Conservation (phyloP, 2,888 invertebrate genomes). For the Chesias legatella region DNA sequence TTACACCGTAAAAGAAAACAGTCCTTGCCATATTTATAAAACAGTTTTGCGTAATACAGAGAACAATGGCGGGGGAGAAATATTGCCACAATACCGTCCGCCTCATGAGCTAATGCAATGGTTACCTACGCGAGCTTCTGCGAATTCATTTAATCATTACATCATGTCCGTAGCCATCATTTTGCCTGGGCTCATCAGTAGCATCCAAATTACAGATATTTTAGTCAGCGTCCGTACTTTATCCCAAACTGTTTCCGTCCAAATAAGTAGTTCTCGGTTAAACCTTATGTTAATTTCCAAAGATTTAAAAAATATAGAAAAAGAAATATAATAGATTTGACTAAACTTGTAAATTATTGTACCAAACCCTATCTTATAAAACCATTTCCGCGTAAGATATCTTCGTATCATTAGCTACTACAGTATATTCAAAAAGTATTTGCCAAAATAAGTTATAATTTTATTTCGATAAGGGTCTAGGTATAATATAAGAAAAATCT, state of each 20-base stretch:
- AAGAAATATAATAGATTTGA: no score
- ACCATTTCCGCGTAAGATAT: constrained; percentile 42
- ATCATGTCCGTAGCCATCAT: constrained; percentile 29
- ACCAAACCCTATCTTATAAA: constrained; percentile 8
- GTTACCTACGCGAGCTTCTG: constrained; percentile 28
- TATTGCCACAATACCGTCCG: constrained; percentile 69
- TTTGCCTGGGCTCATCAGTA: constrained; percentile 1
- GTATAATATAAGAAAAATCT: no score
- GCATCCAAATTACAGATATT: background rate
- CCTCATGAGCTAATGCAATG: constrained; percentile 38
- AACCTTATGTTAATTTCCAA: no score
- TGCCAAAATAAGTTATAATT: no score
- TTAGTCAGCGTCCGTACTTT: no score
- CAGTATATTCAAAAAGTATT: no score
- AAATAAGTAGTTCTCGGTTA: no score
- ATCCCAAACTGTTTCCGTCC: no score
- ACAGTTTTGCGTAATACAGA: constrained; percentile 63
- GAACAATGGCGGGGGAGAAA: constrained; percentile 64
- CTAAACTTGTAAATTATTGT: no score
- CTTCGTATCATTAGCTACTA: constrained; percentile 30
- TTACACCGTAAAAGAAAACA: constrained; percentile 62
- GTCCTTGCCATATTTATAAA: constrained; percentile 65
- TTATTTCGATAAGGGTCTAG: no score
- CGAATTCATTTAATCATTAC: constrained; percentile 34
- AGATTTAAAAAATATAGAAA: no score